Conservation (phyloP, 2,113 vertebrate genomes). For the Pachypanchax playfairii region DNA sequence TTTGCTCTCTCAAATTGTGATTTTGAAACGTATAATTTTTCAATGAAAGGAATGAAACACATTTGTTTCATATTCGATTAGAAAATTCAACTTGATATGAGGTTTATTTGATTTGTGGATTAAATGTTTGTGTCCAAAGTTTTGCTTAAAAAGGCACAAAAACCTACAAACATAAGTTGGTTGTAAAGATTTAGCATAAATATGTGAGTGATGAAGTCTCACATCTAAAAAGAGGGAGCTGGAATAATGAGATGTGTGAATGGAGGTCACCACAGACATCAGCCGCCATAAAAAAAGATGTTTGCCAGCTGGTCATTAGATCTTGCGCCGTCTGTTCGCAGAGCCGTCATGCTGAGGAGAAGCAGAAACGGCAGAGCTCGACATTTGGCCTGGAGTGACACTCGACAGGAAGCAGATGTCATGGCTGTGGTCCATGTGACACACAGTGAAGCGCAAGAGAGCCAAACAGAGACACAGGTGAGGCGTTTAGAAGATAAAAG, state of each 20-base stretch:
- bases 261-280: neutral
- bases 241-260: neutral
- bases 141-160: too few species aligned
- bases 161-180: too few species aligned
- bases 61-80: too few species aligned
- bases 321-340: conserved; percentile 38
- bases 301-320: conserved; percentile 41
- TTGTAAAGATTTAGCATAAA: too few species aligned
- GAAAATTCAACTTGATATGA: too few species aligned
- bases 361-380: conserved; percentile 81
- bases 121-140: too few species aligned
- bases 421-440: conserved; percentile 61
- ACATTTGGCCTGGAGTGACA: conserved; percentile 82
- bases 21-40: too few species aligned
- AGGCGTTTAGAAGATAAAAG: conserved; percentile 33
- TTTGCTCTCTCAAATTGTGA: too few species aligned
- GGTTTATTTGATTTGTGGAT: too few species aligned
- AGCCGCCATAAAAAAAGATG: conserved; percentile 11
- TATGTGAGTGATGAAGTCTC: too few species aligned
- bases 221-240: neutral
- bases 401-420: conserved; percentile 74
- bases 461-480: conserved; percentile 82
- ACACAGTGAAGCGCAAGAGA: conserved; percentile 70
- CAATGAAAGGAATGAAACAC: too few species aligned
- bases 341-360: conserved; percentile 84